These are phyloP conservation scores for Eumacrocentrus americanus DNA, from an alignment of 2,888 invertebrate genomes.

Conservation along the genomic window DNA sequence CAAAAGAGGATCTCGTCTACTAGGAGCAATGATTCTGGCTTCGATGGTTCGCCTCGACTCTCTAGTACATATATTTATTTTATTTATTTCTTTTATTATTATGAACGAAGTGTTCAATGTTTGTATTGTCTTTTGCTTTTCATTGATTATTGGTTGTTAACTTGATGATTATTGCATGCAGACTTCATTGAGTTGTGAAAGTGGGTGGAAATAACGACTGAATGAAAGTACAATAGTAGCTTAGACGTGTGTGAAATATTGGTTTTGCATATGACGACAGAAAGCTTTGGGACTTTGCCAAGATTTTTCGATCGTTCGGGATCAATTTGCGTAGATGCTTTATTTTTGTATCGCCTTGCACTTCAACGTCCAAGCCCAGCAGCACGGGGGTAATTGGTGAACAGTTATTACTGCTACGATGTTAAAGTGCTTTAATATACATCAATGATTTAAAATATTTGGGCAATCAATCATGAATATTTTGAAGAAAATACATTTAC, in stretches of 20 bases:
- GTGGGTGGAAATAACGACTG: neutral
- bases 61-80: conserved; percentile 50
- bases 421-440: too few relatives aligned
- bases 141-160: neutral
- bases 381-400: neutral
- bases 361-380: neutral
- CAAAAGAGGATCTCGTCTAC: conserved; percentile 71
- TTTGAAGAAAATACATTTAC: neutral
- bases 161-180: neutral
- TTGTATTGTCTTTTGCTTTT: neutral
- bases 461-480: neutral
- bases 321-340: conserved; percentile 17
- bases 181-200: neutral
- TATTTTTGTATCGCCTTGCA: conserved; percentile 8
- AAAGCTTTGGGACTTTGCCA: conserved; percentile 34
- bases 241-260: conserved; percentile 19
- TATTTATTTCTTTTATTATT: neutral
- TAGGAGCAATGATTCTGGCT: conserved; percentile 84
- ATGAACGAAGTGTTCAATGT: neutral
- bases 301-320: conserved; percentile 27
- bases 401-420: conserved; percentile 3
- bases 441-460: neutral
- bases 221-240: too few relatives aligned
- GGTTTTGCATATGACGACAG: conserved; percentile 25
- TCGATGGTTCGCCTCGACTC: conserved; percentile 66